A percentile compares a stretch with the other conserved stretches of the same genome.
Evolutionary conservation across 2,888 invertebrate species (phyloP).

Genomic region (Apeira syringaria): DNA sequence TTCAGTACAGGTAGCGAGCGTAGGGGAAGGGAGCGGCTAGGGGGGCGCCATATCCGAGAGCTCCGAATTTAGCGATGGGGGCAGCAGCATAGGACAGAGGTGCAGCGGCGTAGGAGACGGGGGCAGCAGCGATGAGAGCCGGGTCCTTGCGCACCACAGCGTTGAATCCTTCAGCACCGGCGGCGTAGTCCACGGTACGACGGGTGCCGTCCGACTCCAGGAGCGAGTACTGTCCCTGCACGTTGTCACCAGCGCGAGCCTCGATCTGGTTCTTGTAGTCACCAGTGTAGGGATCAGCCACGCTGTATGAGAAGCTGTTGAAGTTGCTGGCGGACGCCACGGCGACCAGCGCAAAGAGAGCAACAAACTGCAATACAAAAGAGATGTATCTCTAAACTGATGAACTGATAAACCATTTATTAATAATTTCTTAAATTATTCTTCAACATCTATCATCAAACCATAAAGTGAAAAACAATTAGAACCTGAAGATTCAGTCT

Average conservation of each 20-base stretch:
- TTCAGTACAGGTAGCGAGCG: conserved; percentile 34
- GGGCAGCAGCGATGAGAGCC: conserved; percentile 45
- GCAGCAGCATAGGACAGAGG: conserved; percentile 19
- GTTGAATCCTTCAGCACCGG: conserved; percentile 79
- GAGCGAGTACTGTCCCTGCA: conserved; percentile 57
- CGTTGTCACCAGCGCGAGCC: conserved; percentile 43
- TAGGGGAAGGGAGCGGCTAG: conserved; percentile 34
- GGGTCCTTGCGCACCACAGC: conserved; percentile 78
- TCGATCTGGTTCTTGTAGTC: conserved; percentile 76
- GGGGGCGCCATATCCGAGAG: conserved; percentile 35
- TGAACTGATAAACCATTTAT: no score
- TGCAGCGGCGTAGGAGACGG: conserved; percentile 28
- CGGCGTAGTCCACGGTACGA: conserved; percentile 80
- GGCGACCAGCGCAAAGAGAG: conserved; percentile 51
- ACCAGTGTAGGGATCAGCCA: conserved; percentile 77
- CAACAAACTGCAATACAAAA: conserved; percentile 52
- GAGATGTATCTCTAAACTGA: no score
- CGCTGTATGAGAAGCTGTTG: conserved; percentile 75
- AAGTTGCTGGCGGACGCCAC: conserved; percentile 47
- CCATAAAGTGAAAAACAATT: no score
- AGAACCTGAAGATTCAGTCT: no score
- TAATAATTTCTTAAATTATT: no score
- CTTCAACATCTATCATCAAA: no score
- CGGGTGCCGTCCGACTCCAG: conserved; percentile 77
- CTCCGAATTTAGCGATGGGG: conserved; percentile 26